Conservation (phyloP, 2,888 invertebrate species). For the Anarsia innoxiella region DNA sequence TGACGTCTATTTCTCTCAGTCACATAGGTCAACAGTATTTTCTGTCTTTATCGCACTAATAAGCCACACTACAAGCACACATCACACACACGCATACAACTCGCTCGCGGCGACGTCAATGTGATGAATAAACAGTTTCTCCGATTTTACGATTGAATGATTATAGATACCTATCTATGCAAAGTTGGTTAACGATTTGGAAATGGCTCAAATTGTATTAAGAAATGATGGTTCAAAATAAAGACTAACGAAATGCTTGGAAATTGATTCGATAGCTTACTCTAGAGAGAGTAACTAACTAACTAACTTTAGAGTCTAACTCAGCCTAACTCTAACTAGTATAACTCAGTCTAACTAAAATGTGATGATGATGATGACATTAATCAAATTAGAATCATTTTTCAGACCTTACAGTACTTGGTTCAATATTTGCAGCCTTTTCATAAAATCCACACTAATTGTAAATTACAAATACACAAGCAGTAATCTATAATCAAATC, state of each 20-base stretch:
- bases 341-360: no score
- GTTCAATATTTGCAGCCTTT: no score
- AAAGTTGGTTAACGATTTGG: slow-evolving; percentile 61
- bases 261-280: slow-evolving; percentile 4
- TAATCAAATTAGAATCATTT: no score
- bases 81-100: slow-evolving; percentile 22
- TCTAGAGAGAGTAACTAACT: no score
- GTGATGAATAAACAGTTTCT: slow-evolving; percentile 72
- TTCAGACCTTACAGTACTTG: no score
- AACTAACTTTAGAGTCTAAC: no score
- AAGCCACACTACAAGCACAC: slow-evolving; percentile 44
- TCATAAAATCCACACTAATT: slow-evolving; percentile 7
- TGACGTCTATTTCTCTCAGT: slow-evolving; percentile 52
- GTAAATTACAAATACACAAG: slow-evolving; percentile 9
- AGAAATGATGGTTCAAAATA: slow-evolving; percentile 23
- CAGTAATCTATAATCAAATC: no score
- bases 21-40: slow-evolving; percentile 37
- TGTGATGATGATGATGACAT: no score
- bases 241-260: slow-evolving; percentile 8
- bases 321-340: no score
- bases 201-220: slow-evolving; percentile 39
- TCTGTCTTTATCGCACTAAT: slow-evolving; percentile 63
- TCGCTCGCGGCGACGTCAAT: slow-evolving; percentile 49
- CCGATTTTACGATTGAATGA: slow-evolving; percentile 70
- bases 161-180: slow-evolving; percentile 66